Evolutionary conservation across 2,888 invertebrate genomes (phyloP).

Genomic region (Steinernema scapterisci): DNA sequence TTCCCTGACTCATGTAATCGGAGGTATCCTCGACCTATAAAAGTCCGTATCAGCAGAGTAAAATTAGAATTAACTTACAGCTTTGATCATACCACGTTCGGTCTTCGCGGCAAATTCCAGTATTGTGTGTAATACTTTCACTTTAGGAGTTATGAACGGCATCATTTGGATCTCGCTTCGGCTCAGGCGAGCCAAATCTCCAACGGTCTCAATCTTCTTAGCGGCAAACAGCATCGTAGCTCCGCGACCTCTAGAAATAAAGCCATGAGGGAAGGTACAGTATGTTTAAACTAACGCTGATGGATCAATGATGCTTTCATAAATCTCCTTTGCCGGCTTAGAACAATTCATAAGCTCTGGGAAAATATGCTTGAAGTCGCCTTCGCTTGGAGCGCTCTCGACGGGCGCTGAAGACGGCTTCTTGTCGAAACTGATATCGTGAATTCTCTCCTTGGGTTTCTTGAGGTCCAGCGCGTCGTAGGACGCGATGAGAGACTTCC

Average conservation of each 20-base stretch:
- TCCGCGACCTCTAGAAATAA: neutral
- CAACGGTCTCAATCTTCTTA: slow-evolving; percentile 1
- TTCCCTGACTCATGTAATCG: too few species aligned
- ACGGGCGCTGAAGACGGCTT: neutral
- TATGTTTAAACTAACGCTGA: neutral
- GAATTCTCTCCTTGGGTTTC: neutral
- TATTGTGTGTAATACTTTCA: neutral
- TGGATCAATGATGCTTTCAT: neutral
- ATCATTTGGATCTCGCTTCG: neutral
- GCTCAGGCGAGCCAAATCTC: slow-evolving; percentile 21
- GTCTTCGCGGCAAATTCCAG: neutral
- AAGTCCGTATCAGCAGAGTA: too few species aligned
- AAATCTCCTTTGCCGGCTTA: neutral
- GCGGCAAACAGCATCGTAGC: neutral
- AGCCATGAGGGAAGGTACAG: too few species aligned
- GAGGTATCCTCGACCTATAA: too few species aligned
- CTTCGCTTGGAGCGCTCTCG: neutral
- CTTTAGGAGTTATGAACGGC: neutral
- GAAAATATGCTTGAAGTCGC: slow-evolving; percentile 3
- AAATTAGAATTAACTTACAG: too few species aligned
- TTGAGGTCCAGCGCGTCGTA: neutral
- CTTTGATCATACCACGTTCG: too few species aligned
- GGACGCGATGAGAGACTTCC: slow-evolving; percentile 1
- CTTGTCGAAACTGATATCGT: neutral
- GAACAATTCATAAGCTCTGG: neutral